Base-by-base conservation (phyloP, 2,797 vertebrate species). In the Amazona ochrocephala region DNA sequence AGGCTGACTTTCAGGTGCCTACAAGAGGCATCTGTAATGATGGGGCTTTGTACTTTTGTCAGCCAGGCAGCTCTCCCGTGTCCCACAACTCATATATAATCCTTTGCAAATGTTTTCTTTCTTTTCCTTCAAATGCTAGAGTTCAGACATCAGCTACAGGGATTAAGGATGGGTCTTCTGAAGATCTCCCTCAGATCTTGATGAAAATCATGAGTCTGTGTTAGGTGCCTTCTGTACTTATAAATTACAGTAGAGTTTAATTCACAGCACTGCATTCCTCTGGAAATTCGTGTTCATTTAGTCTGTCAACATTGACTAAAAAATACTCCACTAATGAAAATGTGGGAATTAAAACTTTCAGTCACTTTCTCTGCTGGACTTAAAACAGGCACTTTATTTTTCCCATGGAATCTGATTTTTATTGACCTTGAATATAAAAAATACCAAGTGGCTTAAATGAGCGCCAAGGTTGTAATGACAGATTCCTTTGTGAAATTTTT, bases 361-460 rank as follows among this genome's bases (percentile, higher is more conserved):
- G 56, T 61, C 60, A 45, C 45, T 92, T 90, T 37, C 34, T n/a
- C 58, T 92, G 78, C 61, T 85, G 58, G 60, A 53, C 44, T 88
- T 60, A 74, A 75, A 75, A 47, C 37, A 65, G 44, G 44, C 50
- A 39, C 60, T 92, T 91, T 64, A 32, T 75, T 76, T 91, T 89
- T 58, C 2, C 67, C 0, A 0, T 72, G 24, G 74, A 94, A 96
- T 84, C 87, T 93, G 91, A 96, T 97, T 96, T 96, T 95, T 93
- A 89, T 91, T 94, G 84, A 85, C 84, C 89, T 90, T 67, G 64
- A 81, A 85, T 87, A 84, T 92, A 90, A 95, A 95, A 93, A 89
- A 94, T 96, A 97, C 86, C 71, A 93, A 97, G 83, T 93, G 90
- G 84, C 95, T 97, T 95, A 94, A 97, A 92, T 93, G 73, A 90